Conservation (phyloP, 2,888 invertebrate genomes). For the Panopea generosa region DNA sequence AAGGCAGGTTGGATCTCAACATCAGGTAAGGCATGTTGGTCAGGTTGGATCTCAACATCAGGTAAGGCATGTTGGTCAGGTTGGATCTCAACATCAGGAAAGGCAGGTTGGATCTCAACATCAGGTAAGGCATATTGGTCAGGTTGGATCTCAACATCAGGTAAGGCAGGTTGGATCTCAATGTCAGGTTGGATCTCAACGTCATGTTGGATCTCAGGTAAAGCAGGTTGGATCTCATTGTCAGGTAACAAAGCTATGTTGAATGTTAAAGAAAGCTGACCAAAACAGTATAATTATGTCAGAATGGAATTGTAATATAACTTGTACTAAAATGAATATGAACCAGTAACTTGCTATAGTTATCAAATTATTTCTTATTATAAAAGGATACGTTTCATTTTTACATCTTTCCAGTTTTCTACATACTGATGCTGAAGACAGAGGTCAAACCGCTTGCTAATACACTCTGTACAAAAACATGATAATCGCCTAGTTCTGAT, state of each 20-base stretch:
- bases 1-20: too few species aligned
- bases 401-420: constrained; percentile 5
- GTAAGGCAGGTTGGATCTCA: too few species aligned
- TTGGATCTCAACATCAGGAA: too few species aligned
- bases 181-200: constrained; percentile 1
- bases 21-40: too few species aligned
- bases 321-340: constrained; percentile 1
- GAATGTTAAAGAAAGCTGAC: constrained; percentile 3
- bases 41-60: too few species aligned
- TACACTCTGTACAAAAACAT: constrained; percentile 22
- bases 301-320: constrained; percentile 3
- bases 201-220: constrained; percentile 3
- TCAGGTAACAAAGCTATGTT: constrained; percentile 1
- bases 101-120: too few species aligned
- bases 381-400: constrained; percentile 19
- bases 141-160: too few species aligned
- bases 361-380: constrained; percentile 2
- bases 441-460: neutral
- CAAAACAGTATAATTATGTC: constrained; percentile 3
- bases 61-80: too few species aligned
- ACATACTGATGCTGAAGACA: constrained; percentile 5
- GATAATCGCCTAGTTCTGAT: constrained; percentile 32
- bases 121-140: too few species aligned
- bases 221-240: constrained; percentile 1
- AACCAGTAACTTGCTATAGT: constrained; percentile 1